Conservation (phyloP, 2,113 vertebrate species). For the Hystrix brachyura region DNA sequence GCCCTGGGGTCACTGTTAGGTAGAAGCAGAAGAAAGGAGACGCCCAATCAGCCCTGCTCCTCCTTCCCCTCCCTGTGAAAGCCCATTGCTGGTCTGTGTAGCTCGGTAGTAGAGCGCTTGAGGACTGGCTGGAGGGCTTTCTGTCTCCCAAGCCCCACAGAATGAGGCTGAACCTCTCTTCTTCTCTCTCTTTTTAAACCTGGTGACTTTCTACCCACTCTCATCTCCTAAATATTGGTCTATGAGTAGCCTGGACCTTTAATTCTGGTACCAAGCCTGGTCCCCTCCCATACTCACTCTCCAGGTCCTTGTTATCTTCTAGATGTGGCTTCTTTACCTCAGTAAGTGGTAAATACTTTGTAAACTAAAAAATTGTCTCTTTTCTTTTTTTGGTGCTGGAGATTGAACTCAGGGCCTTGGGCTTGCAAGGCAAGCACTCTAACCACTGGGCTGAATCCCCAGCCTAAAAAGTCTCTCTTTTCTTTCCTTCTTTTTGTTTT, state of each 20-base stretch:
- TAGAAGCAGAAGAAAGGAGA: neutral
- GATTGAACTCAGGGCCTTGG: too few species aligned
- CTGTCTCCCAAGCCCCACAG: neutral
- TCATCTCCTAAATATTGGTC: neutral
- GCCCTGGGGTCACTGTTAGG: neutral
- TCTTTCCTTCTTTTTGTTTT: too few species aligned
- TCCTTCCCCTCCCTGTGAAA: too few species aligned
- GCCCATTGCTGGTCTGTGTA: too few species aligned
- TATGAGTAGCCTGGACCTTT: neutral
- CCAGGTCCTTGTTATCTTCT: neutral
- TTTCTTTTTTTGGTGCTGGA: neutral
- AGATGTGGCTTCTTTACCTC: neutral
- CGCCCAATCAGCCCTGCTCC: too few species aligned
- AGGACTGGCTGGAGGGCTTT: neutral
- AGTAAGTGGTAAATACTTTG: conserved; percentile 7
- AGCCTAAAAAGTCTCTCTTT: too few species aligned
- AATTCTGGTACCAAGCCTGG: neutral
- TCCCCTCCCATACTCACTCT: neutral
- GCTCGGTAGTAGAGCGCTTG: too few species aligned
- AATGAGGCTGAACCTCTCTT: neutral
- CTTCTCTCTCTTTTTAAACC: too few species aligned
- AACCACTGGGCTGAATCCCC: too few species aligned
- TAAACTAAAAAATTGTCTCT: conserved; percentile 5
- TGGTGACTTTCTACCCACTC: neutral
- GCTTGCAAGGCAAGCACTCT: too few species aligned